phyloP scores from a whole-genome alignment of 2,113 vertebrate genomes.

The Syngnathoides biaculeatus region DNA sequence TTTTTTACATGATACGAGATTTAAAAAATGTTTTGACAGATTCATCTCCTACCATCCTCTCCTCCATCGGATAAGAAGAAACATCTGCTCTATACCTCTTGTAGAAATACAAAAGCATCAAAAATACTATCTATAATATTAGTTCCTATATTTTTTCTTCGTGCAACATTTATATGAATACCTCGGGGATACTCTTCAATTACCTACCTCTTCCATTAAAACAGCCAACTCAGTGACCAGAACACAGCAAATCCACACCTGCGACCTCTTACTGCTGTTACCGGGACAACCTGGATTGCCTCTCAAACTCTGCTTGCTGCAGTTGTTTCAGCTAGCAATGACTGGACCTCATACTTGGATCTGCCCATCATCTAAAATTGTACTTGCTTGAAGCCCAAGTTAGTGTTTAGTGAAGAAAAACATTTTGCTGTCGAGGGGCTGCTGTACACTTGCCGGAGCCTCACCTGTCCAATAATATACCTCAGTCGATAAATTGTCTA shows the following conservation, averaged over 20 bases:
- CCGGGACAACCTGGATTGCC: slow-evolving; percentile 54
- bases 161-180: slow-evolving; percentile 42
- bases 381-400: neutral
- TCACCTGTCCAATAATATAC: slow-evolving; percentile 35
- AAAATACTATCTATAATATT: slow-evolving; percentile 10
- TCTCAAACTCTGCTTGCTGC: slow-evolving; percentile 39
- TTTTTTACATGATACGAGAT: slow-evolving; percentile 17
- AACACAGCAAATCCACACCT: slow-evolving; percentile 24
- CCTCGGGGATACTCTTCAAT: slow-evolving; percentile 59
- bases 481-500: slow-evolving; percentile 34
- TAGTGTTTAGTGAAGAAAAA: neutral
- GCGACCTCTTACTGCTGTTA: slow-evolving; percentile 44
- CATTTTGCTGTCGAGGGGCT: neutral
- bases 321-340: slow-evolving; percentile 37
- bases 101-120: slow-evolving; percentile 22
- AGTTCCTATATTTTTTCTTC: slow-evolving; percentile 17
- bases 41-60: slow-evolving; percentile 26
- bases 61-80: slow-evolving; percentile 17
- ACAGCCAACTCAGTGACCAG: slow-evolving; percentile 35
- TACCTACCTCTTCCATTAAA: slow-evolving; percentile 53
- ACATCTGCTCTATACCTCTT: slow-evolving; percentile 46
- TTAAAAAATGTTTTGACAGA: slow-evolving; percentile 13
- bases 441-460: slow-evolving; percentile 14
- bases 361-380: slow-evolving; percentile 13
- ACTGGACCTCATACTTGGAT: slow-evolving; percentile 37